phyloP scores from a whole-genome alignment of 2,888 invertebrate genomes.

The Stenoptilia bipunctidactyla region DNA sequence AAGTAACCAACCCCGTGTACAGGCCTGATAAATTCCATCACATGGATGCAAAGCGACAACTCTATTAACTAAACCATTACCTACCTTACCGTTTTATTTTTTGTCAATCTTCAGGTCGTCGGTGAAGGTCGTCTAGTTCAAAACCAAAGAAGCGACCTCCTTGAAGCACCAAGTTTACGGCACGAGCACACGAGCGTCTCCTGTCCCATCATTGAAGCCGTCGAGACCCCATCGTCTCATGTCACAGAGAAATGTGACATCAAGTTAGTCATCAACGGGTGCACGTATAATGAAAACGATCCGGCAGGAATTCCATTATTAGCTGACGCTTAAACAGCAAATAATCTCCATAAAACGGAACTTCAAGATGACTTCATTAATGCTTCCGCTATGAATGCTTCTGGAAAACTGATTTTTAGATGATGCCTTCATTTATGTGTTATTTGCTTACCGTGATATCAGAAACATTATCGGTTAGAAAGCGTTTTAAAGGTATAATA shows the following conservation, averaged over 20 bases:
- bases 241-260: constrained; percentile 32
- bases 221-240: constrained; percentile 6
- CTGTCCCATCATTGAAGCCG: constrained; percentile 77
- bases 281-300: constrained; percentile 39
- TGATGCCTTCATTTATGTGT: no score
- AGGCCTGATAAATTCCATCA: no score
- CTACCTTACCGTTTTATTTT: constrained; percentile 2
- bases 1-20: no score
- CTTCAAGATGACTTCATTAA: no score
- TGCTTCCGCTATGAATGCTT: no score
- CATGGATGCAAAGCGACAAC: background rate
- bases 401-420: no score
- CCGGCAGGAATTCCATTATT: constrained; percentile 50
- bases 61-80: background rate
- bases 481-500: no score
- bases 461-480: no score
- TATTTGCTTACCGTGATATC: no score
- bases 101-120: no score
- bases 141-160: constrained; percentile 55
- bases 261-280: constrained; percentile 51
- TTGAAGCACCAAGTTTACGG: constrained; percentile 61
- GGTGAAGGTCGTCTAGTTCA: constrained; percentile 70
- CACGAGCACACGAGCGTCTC: constrained; percentile 73
- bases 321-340: constrained; percentile 35
- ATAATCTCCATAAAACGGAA: no score